Percentiles rank a stretch among this genome's conserved stretches.
phyloP scores from a whole-genome alignment of 1,140 invertebrate species.

The Zaprionus davidi region DNA sequence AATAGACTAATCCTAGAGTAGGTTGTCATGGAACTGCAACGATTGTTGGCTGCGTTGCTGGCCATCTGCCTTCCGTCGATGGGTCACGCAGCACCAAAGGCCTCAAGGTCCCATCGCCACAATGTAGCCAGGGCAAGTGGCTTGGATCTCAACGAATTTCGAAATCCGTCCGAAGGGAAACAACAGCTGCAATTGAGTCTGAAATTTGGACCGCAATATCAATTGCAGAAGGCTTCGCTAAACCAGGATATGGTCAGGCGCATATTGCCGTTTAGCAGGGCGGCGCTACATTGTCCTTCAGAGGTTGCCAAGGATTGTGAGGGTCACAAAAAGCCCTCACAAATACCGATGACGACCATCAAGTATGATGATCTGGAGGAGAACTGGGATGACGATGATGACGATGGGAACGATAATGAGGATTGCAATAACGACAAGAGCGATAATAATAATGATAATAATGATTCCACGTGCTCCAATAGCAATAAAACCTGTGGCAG shows the following conservation, averaged over 20 bases:
- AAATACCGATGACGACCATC: neutral
- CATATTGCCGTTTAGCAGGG: neutral
- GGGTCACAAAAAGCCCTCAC: neutral
- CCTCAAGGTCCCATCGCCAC: too few relatives aligned
- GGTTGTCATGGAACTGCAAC: slow-evolving; percentile 15
- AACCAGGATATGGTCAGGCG: neutral
- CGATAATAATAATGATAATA: neutral
- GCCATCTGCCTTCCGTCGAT: neutral
- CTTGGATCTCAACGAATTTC: neutral
- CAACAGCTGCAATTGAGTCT: slow-evolving; percentile 1
- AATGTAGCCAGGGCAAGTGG: neutral
- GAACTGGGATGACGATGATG: neutral
- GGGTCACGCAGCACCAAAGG: too few relatives aligned
- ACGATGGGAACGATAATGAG: neutral
- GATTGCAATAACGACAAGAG: neutral
- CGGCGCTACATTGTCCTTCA: neutral
- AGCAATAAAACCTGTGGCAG: too few relatives aligned
- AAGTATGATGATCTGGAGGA: neutral
- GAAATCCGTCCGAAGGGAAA: neutral
- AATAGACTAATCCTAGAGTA: neutral
- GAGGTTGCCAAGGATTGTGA: neutral
- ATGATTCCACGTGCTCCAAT: neutral
- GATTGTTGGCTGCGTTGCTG: neutral
- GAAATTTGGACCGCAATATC: slow-evolving; percentile 1
- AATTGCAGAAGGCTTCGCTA: too few relatives aligned